Evolutionary conservation across 2,113 vertebrate genomes (phyloP).

Genomic region (Pogona vitticeps): DNA sequence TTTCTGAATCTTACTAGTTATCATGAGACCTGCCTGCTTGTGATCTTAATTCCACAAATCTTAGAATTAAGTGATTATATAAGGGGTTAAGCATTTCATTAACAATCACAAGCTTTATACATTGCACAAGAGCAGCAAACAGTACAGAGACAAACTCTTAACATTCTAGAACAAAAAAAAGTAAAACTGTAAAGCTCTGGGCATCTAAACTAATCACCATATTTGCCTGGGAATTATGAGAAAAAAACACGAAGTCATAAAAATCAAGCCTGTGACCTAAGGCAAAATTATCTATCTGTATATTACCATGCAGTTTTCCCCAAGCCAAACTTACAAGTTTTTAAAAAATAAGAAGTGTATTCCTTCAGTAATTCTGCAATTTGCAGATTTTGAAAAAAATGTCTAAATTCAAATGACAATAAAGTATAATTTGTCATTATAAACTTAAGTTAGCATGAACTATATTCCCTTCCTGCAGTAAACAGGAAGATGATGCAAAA

Average conservation of each 20-base stretch:
- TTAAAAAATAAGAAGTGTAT: background rate
- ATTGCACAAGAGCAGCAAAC: background rate
- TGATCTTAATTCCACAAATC: background rate
- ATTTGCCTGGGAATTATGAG: background rate
- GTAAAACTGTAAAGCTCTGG: background rate
- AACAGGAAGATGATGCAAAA: too few relatives aligned
- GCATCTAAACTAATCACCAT: background rate
- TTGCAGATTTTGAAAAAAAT: background rate
- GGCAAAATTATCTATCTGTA: background rate
- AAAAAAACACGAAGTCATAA: background rate
- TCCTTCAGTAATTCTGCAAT: background rate
- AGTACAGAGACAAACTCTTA: background rate
- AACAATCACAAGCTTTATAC: background rate
- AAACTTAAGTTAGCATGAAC: too few relatives aligned
- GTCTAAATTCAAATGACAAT: background rate
- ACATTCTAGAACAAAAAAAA: background rate
- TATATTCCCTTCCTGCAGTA: background rate
- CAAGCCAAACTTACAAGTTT: background rate
- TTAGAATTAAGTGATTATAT: conserved; percentile 13
- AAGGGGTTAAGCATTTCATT: conserved; percentile 1
- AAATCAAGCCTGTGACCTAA: background rate
- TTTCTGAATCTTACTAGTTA: background rate
- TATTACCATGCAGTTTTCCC: background rate
- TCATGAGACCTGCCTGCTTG: background rate
- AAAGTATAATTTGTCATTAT: background rate